Base-by-base conservation (phyloP, 2,888 invertebrate species). In the Netelia virgata region DNA sequence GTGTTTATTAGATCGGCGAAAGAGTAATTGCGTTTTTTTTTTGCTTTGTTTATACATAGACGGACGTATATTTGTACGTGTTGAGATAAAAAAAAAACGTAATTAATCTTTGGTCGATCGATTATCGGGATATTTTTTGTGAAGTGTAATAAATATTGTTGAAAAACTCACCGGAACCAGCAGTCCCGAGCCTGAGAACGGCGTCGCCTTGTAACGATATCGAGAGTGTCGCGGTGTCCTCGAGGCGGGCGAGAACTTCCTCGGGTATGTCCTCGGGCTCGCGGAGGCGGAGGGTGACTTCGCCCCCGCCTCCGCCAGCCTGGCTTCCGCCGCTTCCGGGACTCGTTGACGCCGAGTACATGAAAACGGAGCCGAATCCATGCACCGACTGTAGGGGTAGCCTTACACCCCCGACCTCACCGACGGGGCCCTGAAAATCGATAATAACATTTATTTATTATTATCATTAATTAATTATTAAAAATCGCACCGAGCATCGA, bases 331-430 rank as follows among this genome's bases (percentile, higher is more conserved):
- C 92, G 88, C 92, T 91, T 72, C 93, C 93, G 68, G 93, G 93
- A 88, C 93, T 93, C 89, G 93, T 93, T 88, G 93, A 92, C 84
- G 93, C 93, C 88, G 93, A 93, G 90, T 93, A 93, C 93, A 93
- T 93, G 91, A 93, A 93, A 90, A 93, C 93, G 84, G 93, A 93
- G 87, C 93, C 93, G 91, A 93, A 93, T 88, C 93, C 93, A 92
- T 93, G 93, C 89, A 93, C 90, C 86, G 93, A 93, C 88, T 93
- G 93, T 87, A 93, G 86, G 59, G 93, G 93, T 90, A 93, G 90
- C 88, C 93, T 92, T 86, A 93, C 93, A 89, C 93, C 93, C 86
- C 93, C 93, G 87, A 93, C 93, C 88, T 93, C 93, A 77, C 93
- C 93, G 87, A 93, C 93, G 86, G 93, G 93, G 91, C 93, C 93